Evolutionary conservation across 2,113 vertebrate genomes (phyloP).

Genomic region (Cyprinus carpio): DNA sequence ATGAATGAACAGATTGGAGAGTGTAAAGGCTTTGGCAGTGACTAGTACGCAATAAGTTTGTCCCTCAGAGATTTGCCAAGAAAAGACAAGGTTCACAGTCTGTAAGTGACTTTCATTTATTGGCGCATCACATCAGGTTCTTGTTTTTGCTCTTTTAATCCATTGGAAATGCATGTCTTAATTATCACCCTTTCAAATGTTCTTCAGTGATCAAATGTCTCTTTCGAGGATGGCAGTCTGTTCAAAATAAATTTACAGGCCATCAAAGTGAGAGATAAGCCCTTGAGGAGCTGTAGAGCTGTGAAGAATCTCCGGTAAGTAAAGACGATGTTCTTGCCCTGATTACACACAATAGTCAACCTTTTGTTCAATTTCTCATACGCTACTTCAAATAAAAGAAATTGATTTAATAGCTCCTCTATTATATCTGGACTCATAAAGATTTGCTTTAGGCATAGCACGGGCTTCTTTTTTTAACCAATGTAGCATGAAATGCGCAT

Average conservation of each 20-base stretch:
- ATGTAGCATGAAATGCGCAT: slow-evolving; percentile 29
- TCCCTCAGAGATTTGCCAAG: slow-evolving; percentile 23
- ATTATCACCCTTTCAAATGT: slow-evolving; percentile 44
- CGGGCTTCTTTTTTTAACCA: slow-evolving; percentile 17
- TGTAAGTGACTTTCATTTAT: slow-evolving; percentile 36
- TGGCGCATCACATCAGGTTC: slow-evolving; percentile 31
- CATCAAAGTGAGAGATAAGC: slow-evolving; percentile 57
- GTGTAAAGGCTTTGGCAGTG: slow-evolving; percentile 30
- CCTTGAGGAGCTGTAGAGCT: neutral
- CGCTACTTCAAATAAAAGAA: neutral
- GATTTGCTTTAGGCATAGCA: neutral
- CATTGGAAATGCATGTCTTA: slow-evolving; percentile 9
- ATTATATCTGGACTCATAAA: slow-evolving; percentile 12
- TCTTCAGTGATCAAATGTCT: slow-evolving; percentile 55
- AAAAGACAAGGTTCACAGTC: slow-evolving; percentile 39
- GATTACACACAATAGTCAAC: slow-evolving; percentile 13
- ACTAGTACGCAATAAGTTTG: neutral
- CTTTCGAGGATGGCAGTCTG: slow-evolving; percentile 57
- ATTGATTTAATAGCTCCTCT: neutral
- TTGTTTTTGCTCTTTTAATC: slow-evolving; percentile 34
- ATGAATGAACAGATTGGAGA: slow-evolving; percentile 3
- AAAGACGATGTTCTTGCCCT: slow-evolving; percentile 2
- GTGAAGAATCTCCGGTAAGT: slow-evolving; percentile 27
- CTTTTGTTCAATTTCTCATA: slow-evolving; percentile 5
- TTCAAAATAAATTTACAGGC: slow-evolving; percentile 60